Conservation (phyloP, 2,797 vertebrate species). For the Psittacula derbiana region DNA sequence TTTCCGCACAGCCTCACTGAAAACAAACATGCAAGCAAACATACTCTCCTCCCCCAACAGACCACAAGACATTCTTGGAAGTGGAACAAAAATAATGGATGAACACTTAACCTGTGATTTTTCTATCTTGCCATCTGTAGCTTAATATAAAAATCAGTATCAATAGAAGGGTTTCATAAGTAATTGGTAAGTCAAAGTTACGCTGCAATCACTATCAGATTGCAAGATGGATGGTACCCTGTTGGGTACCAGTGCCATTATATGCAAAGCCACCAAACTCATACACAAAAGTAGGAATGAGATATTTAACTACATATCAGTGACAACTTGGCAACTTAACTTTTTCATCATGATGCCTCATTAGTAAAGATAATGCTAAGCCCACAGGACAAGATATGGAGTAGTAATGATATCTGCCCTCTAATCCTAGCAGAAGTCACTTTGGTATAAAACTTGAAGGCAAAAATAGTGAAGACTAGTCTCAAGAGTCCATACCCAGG, state of each 20-base stretch:
- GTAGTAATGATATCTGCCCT: neutral
- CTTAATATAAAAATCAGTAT: neutral
- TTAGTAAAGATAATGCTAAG: constrained; percentile 11
- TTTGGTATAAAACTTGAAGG: neutral
- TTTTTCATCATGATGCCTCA: constrained; percentile 12
- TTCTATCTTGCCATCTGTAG: neutral
- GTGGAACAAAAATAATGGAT: neutral
- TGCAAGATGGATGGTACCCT: neutral
- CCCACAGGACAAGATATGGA: neutral
- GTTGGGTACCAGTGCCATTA: neutral
- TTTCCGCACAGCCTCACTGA: neutral
- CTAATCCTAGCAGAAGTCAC: neutral
- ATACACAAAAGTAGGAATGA: neutral
- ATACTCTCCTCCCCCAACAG: neutral
- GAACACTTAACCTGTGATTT: neutral
- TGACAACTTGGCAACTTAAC: constrained; percentile 35
- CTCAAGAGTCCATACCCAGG: neutral
- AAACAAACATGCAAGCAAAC: constrained; percentile 4
- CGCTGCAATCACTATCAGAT: neutral
- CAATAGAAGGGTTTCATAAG: neutral
- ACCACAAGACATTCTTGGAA: neutral
- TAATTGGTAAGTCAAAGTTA: neutral
- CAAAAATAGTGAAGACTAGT: neutral
- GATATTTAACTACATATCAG: constrained; percentile 5
- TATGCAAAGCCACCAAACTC: constrained; percentile 3